Conservation (phyloP, 2,113 vertebrate genomes). For the Platanista minor region DNA sequence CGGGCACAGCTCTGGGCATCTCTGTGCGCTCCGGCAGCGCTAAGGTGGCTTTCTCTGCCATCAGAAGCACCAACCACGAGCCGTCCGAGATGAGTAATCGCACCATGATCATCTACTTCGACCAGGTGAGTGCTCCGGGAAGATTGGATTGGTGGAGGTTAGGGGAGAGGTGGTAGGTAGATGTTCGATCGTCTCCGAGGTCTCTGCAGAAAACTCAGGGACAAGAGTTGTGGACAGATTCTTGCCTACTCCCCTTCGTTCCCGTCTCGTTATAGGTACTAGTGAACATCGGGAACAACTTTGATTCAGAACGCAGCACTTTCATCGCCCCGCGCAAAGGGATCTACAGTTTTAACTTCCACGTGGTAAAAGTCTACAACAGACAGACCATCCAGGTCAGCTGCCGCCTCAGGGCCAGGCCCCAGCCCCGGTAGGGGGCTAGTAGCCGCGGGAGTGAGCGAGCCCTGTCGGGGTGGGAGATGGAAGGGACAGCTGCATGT, state of each 20-base stretch:
- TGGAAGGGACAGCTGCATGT: background rate
- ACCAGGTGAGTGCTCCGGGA: slow-evolving; percentile 84
- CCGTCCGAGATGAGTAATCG: slow-evolving; percentile 99
- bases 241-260: background rate
- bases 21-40: slow-evolving; percentile 96
- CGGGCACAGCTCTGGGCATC: slow-evolving; percentile 94
- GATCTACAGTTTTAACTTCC: slow-evolving; percentile 99
- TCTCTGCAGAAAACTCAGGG: background rate
- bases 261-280: slow-evolving; percentile 85
- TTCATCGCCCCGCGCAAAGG: slow-evolving; percentile 97
- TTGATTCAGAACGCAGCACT: slow-evolving; percentile 95
- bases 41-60: slow-evolving; percentile 96
- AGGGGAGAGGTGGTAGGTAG: background rate
- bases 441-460: background rate
- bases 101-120: slow-evolving; percentile 97
- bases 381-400: slow-evolving; percentile 98
- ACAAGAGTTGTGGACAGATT: background rate
- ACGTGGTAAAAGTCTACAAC: slow-evolving; percentile 99
- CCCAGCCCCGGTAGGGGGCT: background rate
- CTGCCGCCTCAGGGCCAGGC: background rate
- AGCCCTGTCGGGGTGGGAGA: background rate
- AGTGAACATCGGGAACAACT: slow-evolving; percentile 95
- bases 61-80: slow-evolving; percentile 97
- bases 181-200: background rate
- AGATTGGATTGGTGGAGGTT: background rate